phyloP scores from a whole-genome alignment of 2,888 invertebrate genomes.

The Vanessa cardui region DNA sequence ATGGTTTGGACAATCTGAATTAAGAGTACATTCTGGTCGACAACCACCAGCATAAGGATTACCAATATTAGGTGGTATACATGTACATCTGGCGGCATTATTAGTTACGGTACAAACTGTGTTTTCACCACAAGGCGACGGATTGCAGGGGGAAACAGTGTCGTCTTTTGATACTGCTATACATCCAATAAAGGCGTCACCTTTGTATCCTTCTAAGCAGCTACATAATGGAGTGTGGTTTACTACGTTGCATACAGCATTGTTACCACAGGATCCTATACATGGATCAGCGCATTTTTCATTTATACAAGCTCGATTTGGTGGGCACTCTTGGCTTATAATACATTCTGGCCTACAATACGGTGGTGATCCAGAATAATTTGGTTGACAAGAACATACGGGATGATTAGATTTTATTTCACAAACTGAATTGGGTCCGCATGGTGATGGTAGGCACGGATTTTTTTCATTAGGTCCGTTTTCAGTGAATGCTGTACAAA shows the following conservation, averaged over 20 bases:
- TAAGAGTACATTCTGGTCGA: conserved; percentile 92
- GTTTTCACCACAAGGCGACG: conserved; percentile 93
- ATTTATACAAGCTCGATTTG: conserved; percentile 89
- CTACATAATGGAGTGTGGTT: conserved; percentile 92
- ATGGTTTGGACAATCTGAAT: conserved; percentile 90
- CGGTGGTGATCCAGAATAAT: conserved; percentile 91
- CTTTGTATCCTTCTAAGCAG: conserved; percentile 89
- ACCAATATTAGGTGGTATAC: conserved; percentile 93
- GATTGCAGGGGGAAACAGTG: conserved; percentile 86
- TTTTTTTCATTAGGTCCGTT: conserved; percentile 72
- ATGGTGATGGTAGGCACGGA: conserved; percentile 87
- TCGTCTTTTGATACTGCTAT: conserved; percentile 77
- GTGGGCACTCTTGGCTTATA: conserved; percentile 90
- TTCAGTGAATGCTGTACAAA: conserved; percentile 78
- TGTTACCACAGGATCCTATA: conserved; percentile 88
- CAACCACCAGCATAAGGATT: conserved; percentile 94
- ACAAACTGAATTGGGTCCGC: conserved; percentile 92
- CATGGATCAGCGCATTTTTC: conserved; percentile 94
- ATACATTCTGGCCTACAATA: conserved; percentile 93
- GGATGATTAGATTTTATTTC: conserved; percentile 90
- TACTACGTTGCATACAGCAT: conserved; percentile 90
- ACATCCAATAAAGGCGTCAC: conserved; percentile 93
- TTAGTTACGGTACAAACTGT: conserved; percentile 88
- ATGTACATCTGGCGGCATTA: conserved; percentile 88
- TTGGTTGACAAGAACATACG: conserved; percentile 90